Evolutionary conservation across 2,797 vertebrate species (phyloP).

Genomic region (Coilia nasus): DNA sequence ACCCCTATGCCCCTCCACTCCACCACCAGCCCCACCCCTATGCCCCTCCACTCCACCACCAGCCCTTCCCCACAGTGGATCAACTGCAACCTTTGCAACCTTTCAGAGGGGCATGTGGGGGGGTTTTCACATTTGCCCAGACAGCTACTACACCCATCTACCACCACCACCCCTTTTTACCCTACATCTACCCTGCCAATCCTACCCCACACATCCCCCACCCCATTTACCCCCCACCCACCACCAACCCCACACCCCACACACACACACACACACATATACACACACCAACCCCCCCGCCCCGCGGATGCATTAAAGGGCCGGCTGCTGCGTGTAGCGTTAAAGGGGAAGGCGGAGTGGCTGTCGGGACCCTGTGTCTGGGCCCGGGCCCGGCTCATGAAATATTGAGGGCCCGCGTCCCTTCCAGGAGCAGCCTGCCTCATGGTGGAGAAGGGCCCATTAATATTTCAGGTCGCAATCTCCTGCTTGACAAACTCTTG

Average conservation of each 20-base stretch:
- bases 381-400: slow-evolving; percentile 75
- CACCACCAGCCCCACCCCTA: too few species aligned
- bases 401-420: slow-evolving; percentile 81
- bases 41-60: too few species aligned
- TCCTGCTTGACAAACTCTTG: slow-evolving; percentile 85
- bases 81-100: too few species aligned
- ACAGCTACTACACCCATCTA: too few species aligned
- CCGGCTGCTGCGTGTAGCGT: slow-evolving; percentile 73
- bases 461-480: slow-evolving; percentile 86
- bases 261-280: too few species aligned
- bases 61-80: too few species aligned
- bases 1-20: too few species aligned
- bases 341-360: slow-evolving; percentile 75
- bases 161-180: background rate
- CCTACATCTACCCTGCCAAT: slow-evolving; percentile 34
- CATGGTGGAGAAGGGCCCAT: slow-evolving; percentile 67
- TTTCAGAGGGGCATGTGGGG: too few species aligned
- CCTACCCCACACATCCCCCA: slow-evolving; percentile 46
- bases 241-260: slow-evolving; percentile 8
- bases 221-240: slow-evolving; percentile 1
- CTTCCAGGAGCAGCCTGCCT: slow-evolving; percentile 79
- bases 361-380: slow-evolving; percentile 71
- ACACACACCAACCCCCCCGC: slow-evolving; percentile 47
- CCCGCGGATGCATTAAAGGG: slow-evolving; percentile 73
- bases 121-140: too few species aligned